Percentiles rank a stretch among this genome's conserved stretches.
These are phyloP conservation scores for Habropoda laboriosa DNA, from an alignment of 1,140 invertebrate genomes.

Conservation along the genomic window DNA sequence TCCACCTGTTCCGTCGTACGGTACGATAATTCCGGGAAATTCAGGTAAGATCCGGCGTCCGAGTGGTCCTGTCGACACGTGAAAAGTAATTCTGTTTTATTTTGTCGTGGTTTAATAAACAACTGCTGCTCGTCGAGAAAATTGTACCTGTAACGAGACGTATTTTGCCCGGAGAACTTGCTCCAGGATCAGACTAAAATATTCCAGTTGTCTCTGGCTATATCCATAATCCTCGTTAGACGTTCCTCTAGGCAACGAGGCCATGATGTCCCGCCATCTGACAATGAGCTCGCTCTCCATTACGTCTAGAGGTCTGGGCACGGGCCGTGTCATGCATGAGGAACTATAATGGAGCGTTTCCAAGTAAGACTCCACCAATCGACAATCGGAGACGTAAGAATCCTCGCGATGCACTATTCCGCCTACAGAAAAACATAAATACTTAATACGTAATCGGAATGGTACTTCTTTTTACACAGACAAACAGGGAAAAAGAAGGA, in stretches of 20 bases:
- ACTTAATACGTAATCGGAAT: not conserved
- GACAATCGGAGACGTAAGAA: conserved; percentile 66
- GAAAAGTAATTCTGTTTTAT: conserved; percentile 1
- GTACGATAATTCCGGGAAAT: conserved; percentile 75
- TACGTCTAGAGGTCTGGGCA: conserved; percentile 43
- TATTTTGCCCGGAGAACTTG: conserved; percentile 66
- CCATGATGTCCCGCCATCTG: conserved; percentile 67
- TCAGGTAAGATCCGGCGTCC: conserved; percentile 78
- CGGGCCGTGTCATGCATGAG: not conserved
- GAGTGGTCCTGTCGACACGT: conserved; percentile 74
- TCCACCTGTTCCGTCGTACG: conserved; percentile 81
- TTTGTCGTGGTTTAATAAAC: not conserved
- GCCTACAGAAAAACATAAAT: conserved; percentile 43
- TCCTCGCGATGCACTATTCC: conserved; percentile 70
- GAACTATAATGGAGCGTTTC: conserved; percentile 61
- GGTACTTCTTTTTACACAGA: no score
- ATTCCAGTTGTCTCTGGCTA: conserved; percentile 78
- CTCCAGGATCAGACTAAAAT: conserved; percentile 74
- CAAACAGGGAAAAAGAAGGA: not conserved
- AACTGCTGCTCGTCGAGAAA: not conserved
- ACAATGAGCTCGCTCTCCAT: conserved; percentile 68
- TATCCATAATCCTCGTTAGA: conserved; percentile 71
- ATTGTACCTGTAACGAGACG: conserved; percentile 58
- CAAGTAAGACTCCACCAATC: conserved; percentile 68
- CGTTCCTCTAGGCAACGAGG: conserved; percentile 65